Evolutionary conservation across 2,113 vertebrate genomes (phyloP), one percentile per base, ranked within the genome.

Genomic region (Cnemophilus loriae): DNA sequence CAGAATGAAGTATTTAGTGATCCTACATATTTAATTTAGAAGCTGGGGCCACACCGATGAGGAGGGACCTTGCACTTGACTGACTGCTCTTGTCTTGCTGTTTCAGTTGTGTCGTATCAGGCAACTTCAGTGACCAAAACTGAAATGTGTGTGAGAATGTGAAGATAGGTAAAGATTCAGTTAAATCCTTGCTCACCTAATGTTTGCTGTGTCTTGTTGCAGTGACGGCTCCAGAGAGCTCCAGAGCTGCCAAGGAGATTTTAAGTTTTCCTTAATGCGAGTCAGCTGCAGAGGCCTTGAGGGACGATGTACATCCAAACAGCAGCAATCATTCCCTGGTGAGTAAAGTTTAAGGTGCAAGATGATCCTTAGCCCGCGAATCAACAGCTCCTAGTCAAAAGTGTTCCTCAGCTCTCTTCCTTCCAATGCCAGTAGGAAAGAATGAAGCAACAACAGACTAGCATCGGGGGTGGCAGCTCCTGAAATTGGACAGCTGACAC

Each of bases 91-190:
- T 17, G 20, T 50, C 17, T 13, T 81, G 56, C 28, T 75, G 5
- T 75, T 86, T 75, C 37, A 28, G 8, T 56, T 4, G 1, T 49
- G 7, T 47, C 1, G 0, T 41, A 18, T 5, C 1, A 1, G 55
- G 24, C 37, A 32, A 12, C 32, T 68, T 39, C 16, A 33, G 35
- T 33, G 42, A 53, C 49, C 41, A 67, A 37, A 83, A 37, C 6
- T 23, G 28, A 44, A 63, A 18, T 27, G 26, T 10, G 1, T 18
- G 33, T 19, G 37, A 44, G 37, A 83, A 44, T 4, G 18, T 41
- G 17, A 27, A 52, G 53, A 35, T 50, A 53, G 61, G 77, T 37
- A 56, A 55, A 49, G 15, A 24, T 59, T 33, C 12, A 23, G 50
- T 35, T 60, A 79, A 89, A 83, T 80, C n/a, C 23, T 84, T 70